Base-by-base conservation (phyloP, 2,113 vertebrate genomes). In the Cercopithecus mona region DNA sequence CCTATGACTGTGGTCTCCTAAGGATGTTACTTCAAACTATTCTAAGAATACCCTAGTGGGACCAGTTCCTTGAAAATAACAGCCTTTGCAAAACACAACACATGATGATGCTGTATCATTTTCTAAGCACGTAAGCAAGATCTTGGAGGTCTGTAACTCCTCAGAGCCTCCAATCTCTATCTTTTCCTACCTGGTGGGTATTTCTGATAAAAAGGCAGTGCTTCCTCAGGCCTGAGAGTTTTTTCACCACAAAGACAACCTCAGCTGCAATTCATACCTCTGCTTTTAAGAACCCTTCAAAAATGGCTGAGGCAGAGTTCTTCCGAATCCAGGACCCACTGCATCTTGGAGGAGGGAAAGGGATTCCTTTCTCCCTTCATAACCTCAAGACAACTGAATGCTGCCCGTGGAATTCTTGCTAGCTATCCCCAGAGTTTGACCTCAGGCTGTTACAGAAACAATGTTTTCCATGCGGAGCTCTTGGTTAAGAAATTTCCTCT, bases 401-500 rank as follows among this genome's bases (percentile, higher is more conserved):
- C 38, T 23, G 72, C 95, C 95, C 91, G 78, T 64, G 86, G 87
- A 95, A 96, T 97, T 88, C 90, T 95, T 93, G 75, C 55, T 89
- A 72, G 81, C 72, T 79, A 27, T 72, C 93, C 78, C 85, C 94
- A 96, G 93, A 95, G 81, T 88, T 78, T 97, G 95, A 96, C 88
- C 73, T 93, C 85, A 76, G 79, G 55, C 85, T 94, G 43, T 88
- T 88, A 91, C 57, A 93, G 88, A 97, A 93, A 86, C 86, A 96
- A 75, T 78, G 93, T 97, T 90, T 97, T 97, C 81, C 94, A 68
- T 82, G 88, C 94, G 43, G n/a, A 94, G 27, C 45, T 93, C 61
- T 97, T 87, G 82, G 40, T 97, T 96, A 91, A 95, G 95, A 96
- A 97, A 97, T 97, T 85, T 91, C 94, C 90, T 96, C 72, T 95